These are phyloP conservation scores for Lamellibrachia columna DNA, from an alignment of 2,888 invertebrate genomes.

Conservation along the genomic window DNA sequence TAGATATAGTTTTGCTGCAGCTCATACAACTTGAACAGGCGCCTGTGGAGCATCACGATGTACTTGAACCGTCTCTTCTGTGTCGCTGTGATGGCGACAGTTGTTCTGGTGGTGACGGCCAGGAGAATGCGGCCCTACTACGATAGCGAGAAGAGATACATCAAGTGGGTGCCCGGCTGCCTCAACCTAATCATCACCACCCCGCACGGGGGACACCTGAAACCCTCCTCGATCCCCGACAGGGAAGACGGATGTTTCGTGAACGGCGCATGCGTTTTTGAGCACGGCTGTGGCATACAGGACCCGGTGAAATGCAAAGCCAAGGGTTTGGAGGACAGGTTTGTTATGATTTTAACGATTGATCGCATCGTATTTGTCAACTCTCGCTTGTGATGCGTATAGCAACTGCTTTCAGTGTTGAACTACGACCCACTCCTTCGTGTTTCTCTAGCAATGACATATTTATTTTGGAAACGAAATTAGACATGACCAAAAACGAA, in stretches of 20 bases:
- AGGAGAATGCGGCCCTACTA: neutral
- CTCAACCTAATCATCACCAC: constrained; percentile 36
- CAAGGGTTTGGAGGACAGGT: neutral
- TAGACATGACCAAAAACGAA: no score
- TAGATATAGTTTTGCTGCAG: neutral
- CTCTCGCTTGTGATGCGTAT: neutral
- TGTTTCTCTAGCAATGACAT: no score
- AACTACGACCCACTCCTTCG: no score
- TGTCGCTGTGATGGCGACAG: neutral
- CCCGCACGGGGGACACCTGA: constrained; percentile 37
- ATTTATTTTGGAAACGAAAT: no score
- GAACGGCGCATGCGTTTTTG: neutral
- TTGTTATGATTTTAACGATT: neutral
- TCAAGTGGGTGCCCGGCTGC: constrained; percentile 34
- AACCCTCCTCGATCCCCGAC: constrained; percentile 33
- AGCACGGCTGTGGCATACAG: neutral
- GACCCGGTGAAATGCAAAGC: neutral
- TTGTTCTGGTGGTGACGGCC: neutral
- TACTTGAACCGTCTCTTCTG: neutral
- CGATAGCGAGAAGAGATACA: constrained; percentile 23
- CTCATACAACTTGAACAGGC: neutral
- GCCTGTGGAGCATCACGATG: neutral
- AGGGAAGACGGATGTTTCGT: constrained; percentile 30
- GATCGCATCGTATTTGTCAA: neutral
- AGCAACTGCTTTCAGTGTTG: no score